These are phyloP conservation scores for Hydractinia symbiolongicarpus DNA, from an alignment of 30 jellyfish, hydroid and myxozoan genomes.

Conservation along the genomic window DNA sequence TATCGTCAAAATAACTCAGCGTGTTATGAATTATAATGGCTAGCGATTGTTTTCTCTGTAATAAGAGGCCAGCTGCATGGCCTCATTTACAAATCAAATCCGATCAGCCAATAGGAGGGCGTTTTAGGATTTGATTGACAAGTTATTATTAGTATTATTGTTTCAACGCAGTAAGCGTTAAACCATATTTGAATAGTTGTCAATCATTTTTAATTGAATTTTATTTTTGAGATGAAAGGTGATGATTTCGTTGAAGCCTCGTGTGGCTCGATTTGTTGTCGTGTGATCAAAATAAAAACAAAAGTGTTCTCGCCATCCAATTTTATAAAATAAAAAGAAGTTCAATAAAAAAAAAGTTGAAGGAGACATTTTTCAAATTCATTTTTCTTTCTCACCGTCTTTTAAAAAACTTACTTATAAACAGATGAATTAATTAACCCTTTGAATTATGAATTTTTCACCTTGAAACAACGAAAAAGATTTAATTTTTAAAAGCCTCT, in stretches of 20 bases:
- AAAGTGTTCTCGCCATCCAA: conserved; percentile 12
- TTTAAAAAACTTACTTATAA: no score
- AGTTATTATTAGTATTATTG: conserved; percentile 16
- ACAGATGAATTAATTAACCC: no score
- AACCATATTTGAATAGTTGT: conserved; percentile 33
- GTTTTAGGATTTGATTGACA: conserved; percentile 35
- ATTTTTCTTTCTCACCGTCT: no score
- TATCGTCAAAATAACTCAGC: conserved; percentile 36
- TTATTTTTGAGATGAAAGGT: conserved; percentile 32
- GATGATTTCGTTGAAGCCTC: conserved; percentile 28
- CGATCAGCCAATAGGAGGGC: conserved; percentile 50
- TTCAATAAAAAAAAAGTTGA: no score
- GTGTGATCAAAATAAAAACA: conserved; percentile 3
- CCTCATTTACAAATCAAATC: conserved; percentile 42
- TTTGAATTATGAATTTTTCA: no score
- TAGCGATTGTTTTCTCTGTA: conserved; percentile 32
- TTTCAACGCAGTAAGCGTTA: conserved; percentile 36
- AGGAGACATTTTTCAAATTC: no score
- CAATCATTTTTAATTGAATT: conserved; percentile 35
- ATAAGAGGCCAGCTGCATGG: conserved; percentile 49
- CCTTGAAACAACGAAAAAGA: no score
- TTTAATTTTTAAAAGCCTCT: no score
- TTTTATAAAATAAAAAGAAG: not conserved
- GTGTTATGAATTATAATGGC: conserved; percentile 37
- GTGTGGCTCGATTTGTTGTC: conserved; percentile 23